Evolutionary conservation across 1,140 invertebrate genomes (phyloP).

Genomic region (Heterodera schachtii): DNA sequence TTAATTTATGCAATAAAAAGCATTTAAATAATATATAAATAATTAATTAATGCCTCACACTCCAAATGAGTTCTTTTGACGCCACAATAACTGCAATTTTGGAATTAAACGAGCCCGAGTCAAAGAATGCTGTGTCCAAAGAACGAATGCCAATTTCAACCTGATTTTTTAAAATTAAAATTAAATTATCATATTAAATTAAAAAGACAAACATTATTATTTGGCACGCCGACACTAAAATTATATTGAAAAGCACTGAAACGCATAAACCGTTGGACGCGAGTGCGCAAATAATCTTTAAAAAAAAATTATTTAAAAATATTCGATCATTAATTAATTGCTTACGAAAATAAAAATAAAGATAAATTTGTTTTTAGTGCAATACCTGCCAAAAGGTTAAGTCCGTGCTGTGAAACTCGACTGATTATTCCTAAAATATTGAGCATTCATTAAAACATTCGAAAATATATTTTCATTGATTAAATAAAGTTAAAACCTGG

Average conservation of each 20-base stretch:
- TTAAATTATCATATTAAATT: slow-evolving; percentile 38
- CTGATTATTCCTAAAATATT: slow-evolving; percentile 19
- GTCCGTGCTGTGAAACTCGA: slow-evolving; percentile 8
- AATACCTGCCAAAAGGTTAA: slow-evolving; percentile 39
- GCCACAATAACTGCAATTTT: neutral
- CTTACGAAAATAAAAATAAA: too few relatives aligned
- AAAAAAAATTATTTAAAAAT: neutral
- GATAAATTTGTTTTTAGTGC: neutral
- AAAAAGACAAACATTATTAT: slow-evolving; percentile 12
- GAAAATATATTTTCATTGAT: neutral
- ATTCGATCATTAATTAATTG: neutral
- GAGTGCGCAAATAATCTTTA: slow-evolving; percentile 51
- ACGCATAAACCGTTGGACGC: slow-evolving; percentile 61
- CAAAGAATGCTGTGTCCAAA: slow-evolving; percentile 27
- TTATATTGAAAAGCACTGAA: slow-evolving; percentile 58
- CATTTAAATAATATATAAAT: too few relatives aligned
- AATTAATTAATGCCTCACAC: slow-evolving; percentile 3
- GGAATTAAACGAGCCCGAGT: slow-evolving; percentile 21
- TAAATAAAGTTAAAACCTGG: neutral
- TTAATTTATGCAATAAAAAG: slow-evolving; percentile 20
- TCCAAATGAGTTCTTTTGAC: slow-evolving; percentile 24
- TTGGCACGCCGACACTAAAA: slow-evolving; percentile 47
- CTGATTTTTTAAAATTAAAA: slow-evolving; percentile 20
- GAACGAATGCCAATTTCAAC: slow-evolving; percentile 15
- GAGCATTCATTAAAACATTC: neutral